A percentile compares a stretch with the other conserved stretches of the same genome.
phyloP scores from a whole-genome alignment of 2,888 invertebrate genomes.

The Noctua fimbriata region DNA sequence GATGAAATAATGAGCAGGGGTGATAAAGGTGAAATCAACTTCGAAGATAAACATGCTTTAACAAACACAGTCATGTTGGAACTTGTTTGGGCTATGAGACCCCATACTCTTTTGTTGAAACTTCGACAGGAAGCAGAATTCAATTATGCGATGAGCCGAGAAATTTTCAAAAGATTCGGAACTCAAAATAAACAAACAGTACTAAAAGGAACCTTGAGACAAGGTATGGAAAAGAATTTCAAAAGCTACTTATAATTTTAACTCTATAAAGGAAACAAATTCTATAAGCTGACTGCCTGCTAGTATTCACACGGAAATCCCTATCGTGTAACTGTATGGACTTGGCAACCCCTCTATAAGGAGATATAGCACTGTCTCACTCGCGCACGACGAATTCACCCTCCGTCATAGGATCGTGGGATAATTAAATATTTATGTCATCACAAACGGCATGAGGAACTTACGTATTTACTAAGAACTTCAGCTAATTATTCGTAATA shows the following conservation, averaged over 20 bases:
- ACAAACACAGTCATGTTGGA: conserved; percentile 71
- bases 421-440: conserved; percentile 89
- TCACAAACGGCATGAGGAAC: conserved; percentile 73
- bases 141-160: conserved; percentile 5
- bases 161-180: conserved; percentile 13
- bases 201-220: background rate
- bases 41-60: conserved; percentile 42
- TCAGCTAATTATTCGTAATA: conserved; percentile 15
- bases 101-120: conserved; percentile 37
- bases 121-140: conserved; percentile 38
- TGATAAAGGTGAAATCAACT: conserved; percentile 22
- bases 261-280: conserved; percentile 20
- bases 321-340: conserved; percentile 77
- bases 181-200: conserved; percentile 13
- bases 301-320: conserved; percentile 81
- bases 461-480: conserved; percentile 50
- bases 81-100: conserved; percentile 73
- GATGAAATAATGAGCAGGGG: conserved; percentile 30
- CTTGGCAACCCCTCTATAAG: conserved; percentile 85
- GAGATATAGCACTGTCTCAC: conserved; percentile 79
- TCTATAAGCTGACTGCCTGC: conserved; percentile 65
- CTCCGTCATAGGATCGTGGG: conserved; percentile 83
- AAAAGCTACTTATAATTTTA: conserved; percentile 2
- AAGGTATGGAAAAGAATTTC: background rate
- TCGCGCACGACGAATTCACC: conserved; percentile 80